A percentile compares a stretch with the other conserved stretches of the same genome.
phyloP scores from a whole-genome alignment of 1,140 invertebrate species.

The Drosophila kepulauana region DNA sequence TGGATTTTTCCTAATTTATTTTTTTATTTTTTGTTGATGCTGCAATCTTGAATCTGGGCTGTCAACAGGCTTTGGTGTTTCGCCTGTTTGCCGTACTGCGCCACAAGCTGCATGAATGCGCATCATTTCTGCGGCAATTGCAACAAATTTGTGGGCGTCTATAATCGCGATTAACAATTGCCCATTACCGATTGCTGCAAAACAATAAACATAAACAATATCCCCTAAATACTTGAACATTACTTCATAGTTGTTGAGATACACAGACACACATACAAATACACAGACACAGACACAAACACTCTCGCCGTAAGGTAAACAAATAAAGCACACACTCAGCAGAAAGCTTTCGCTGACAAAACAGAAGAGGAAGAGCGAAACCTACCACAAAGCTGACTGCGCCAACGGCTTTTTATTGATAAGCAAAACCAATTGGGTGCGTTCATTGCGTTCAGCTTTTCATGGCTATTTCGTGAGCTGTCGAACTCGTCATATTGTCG shows the following conservation, averaged over 20 bases:
- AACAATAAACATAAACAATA: conserved; percentile 42
- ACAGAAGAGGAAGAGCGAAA: conserved; percentile 11
- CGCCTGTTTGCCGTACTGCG: conserved; percentile 88
- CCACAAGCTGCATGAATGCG: conserved; percentile 87
- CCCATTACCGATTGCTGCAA: neutral
- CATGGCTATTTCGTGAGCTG: conserved; percentile 1
- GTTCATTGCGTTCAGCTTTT: conserved; percentile 27
- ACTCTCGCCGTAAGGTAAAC: conserved; percentile 30
- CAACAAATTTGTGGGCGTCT: conserved; percentile 87
- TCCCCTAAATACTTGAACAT: conserved; percentile 41
- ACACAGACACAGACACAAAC: neutral
- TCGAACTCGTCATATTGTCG: conserved; percentile 29
- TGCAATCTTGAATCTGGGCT: neutral
- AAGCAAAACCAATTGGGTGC: conserved; percentile 46
- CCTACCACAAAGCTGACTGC: conserved; percentile 23
- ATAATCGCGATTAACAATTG: conserved; percentile 68
- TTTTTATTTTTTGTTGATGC: conserved; percentile 18
- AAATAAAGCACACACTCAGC: conserved; percentile 47
- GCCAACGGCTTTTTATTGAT: conserved; percentile 61
- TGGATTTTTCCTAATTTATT: too few species aligned
- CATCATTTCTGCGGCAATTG: conserved; percentile 90
- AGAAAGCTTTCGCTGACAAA: conserved; percentile 47
- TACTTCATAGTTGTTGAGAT: conserved; percentile 50
- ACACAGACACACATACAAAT: conserved; percentile 10
- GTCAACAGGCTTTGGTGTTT: conserved; percentile 86